Base-by-base conservation (phyloP, 2,113 vertebrate genomes). In the Pyxicephalus adspersus region DNA sequence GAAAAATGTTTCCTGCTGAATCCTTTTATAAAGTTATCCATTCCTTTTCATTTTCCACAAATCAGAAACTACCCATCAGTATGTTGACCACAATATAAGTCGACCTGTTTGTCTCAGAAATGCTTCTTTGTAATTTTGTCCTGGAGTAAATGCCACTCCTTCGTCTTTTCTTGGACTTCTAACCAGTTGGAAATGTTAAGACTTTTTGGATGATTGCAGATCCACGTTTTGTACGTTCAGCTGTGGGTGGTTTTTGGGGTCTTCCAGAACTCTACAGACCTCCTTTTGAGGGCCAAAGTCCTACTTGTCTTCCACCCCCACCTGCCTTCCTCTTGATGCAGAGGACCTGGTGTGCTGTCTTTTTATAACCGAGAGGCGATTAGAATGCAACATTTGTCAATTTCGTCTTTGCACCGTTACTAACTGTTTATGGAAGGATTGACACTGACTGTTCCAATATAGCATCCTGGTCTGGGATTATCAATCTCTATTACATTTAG, bases 191-290 rank as follows among this genome's bases (percentile, higher is more conserved):
- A 66, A 45, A 13, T 6, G 67, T 6, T 4, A n/a, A 54, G 31
- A 65, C 17, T 22, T 65, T 64, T 54, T 65, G 5, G 31, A 58
- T 38, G 16, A 51, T 55, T 64, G 52, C 74, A 51, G 18, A 60
- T 61, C 58, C 58, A n/a, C 55, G 50, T 55, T 77, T 77, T 77
- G 50, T 66, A 77, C 55, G 34, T 54, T 66, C n/a, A 20, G 18
- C 66, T 16, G 57, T 51, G 58, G 72, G 55, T n/a, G 45, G 61
- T 57, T 60, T 60, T 38, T 52, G 74, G 74, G 60, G 57, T 71
- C 76, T 77, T 77, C 61, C 76, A 77, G 23, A 77, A 51, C 25
- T 19, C 58, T 38, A 68, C 22, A 64, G 38, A 76, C 58, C 9
- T 76, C 34, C 25, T 58, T 17, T 17, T 23, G 22, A 31, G 73